A percentile compares a stretch with the other conserved stretches of the same genome.
Evolutionary conservation across 2,113 vertebrate species (phyloP).

Genomic region (Salminus brasiliensis): DNA sequence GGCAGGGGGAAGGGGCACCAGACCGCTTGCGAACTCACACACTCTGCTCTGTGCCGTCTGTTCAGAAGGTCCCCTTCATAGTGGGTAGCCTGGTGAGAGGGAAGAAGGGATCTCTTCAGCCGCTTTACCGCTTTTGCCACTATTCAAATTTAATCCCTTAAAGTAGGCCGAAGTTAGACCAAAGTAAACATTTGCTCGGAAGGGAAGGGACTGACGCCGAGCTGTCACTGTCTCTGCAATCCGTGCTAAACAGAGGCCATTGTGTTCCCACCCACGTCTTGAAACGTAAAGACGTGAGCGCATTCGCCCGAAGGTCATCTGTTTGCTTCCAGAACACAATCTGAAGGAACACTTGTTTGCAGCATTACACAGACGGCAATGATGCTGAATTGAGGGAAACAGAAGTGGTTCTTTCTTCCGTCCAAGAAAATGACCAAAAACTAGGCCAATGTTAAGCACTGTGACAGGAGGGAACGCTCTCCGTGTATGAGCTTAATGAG

Average conservation of each 20-base stretch:
- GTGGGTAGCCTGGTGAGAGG: neutral
- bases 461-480: neutral
- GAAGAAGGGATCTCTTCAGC: slow-evolving; percentile 22
- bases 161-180: slow-evolving; percentile 41
- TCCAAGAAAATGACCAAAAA: neutral
- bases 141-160: slow-evolving; percentile 52
- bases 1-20: slow-evolving; percentile 40
- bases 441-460: neutral
- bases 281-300: neutral
- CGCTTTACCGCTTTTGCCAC: slow-evolving; percentile 30
- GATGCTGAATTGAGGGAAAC: no score
- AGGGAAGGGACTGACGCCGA: slow-evolving; percentile 54
- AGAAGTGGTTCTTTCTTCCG: neutral
- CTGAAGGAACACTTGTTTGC: neutral
- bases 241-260: slow-evolving; percentile 40
- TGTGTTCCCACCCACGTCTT: neutral
- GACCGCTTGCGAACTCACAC: neutral
- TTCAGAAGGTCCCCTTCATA: neutral
- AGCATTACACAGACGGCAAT: neutral
- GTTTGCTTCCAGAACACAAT: neutral
- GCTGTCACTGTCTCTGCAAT: slow-evolving; percentile 39
- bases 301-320: slow-evolving; percentile 33
- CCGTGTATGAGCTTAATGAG: neutral
- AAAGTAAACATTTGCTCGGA: slow-evolving; percentile 57
- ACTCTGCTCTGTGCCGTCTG: slow-evolving; percentile 18